phyloP scores from a whole-genome alignment of 2,113 vertebrate species.

The Sebastes schlegelii region DNA sequence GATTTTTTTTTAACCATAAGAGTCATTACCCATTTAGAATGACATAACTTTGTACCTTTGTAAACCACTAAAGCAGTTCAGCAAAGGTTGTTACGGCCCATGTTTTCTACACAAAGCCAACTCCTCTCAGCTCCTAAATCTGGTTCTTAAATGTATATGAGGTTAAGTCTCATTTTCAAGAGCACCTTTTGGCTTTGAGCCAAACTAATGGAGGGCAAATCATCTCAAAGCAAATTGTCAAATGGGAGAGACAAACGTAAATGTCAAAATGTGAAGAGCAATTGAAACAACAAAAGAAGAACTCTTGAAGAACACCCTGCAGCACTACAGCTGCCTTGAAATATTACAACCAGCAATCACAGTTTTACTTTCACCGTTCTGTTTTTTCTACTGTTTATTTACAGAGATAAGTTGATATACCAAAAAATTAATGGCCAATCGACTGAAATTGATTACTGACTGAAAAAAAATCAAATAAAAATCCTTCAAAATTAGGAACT shows the following conservation, averaged over 20 bases:
- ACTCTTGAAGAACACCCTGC: background rate
- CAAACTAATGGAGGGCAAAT: slow-evolving; percentile 1
- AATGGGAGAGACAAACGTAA: background rate
- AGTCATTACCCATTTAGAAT: background rate
- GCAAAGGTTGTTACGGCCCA: background rate
- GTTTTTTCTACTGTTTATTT: background rate
- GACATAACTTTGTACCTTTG: background rate
- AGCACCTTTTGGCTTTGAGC: slow-evolving; percentile 1
- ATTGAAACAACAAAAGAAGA: background rate
- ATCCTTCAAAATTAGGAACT: no score
- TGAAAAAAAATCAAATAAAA: background rate
- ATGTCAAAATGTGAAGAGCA: background rate
- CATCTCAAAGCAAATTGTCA: background rate
- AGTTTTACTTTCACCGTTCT: background rate
- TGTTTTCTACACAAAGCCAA: slow-evolving; percentile 1
- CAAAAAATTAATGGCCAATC: background rate
- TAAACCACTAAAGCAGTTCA: background rate
- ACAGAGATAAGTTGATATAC: background rate
- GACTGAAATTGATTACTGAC: background rate
- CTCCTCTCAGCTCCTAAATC: background rate
- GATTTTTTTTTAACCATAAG: background rate
- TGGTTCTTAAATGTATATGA: background rate
- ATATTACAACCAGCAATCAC: background rate
- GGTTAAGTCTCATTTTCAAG: background rate
- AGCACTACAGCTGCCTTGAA: background rate